phyloP scores from a whole-genome alignment of 2,888 invertebrate species.

The Tipula helvola region DNA sequence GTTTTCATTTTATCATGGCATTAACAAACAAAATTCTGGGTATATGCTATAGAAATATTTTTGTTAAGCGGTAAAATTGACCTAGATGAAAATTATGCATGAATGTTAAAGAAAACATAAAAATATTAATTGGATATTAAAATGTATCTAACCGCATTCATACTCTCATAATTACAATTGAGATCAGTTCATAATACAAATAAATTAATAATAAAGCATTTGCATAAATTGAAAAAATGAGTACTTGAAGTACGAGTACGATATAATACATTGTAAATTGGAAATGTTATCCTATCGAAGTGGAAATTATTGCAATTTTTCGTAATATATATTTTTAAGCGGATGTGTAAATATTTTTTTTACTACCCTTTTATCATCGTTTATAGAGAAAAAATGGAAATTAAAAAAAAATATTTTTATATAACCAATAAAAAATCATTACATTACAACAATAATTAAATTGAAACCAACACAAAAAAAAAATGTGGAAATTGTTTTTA shows the following conservation, averaged over 20 bases:
- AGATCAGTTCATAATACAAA: not conserved
- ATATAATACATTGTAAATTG: not conserved
- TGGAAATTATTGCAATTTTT: not conserved
- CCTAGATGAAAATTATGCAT: no score
- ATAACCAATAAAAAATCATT: not conserved
- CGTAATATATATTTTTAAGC: not conserved
- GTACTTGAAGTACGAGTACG: not conserved
- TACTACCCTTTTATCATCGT: not conserved
- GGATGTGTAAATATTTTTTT: not conserved
- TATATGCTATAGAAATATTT: no score
- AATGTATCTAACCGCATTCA: no score
- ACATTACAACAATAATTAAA: not conserved
- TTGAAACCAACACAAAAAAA: not conserved
- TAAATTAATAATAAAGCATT: not conserved
- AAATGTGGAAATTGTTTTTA: not conserved
- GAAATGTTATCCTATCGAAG: not conserved
- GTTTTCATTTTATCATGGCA: no score
- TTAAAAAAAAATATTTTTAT: not conserved
- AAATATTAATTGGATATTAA: no score
- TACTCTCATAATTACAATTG: not conserved
- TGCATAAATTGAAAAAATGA: not conserved
- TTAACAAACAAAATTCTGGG: no score
- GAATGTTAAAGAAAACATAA: no score
- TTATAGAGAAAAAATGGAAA: not conserved
- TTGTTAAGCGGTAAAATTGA: no score